phyloP scores from a whole-genome alignment of 2,113 vertebrate species.

The Scopus umbretta region DNA sequence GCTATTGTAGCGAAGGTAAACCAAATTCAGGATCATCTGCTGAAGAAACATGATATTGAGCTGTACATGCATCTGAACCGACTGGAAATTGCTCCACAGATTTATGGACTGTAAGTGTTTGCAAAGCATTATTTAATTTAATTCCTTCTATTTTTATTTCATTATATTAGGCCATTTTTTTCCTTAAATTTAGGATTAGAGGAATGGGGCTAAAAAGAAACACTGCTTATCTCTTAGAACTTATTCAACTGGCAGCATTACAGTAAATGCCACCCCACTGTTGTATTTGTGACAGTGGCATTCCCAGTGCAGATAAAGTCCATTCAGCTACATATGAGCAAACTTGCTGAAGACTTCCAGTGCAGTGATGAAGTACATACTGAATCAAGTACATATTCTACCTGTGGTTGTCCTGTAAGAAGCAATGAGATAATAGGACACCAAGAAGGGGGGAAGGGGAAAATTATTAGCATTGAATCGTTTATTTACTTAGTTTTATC shows the following conservation, averaged over 20 bases:
- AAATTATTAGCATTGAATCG: background rate
- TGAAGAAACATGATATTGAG: conserved; percentile 95
- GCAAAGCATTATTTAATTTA: background rate
- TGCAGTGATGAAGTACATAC: background rate
- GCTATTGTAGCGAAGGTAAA: conserved; percentile 98
- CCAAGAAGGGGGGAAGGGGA: background rate
- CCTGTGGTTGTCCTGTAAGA: background rate
- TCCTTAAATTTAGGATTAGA: background rate
- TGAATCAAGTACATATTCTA: background rate
- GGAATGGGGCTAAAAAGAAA: background rate
- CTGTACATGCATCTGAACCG: conserved; percentile 97
- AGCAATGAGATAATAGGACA: background rate
- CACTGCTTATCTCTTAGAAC: background rate
- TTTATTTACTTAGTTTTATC: background rate
- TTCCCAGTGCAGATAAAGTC: background rate
- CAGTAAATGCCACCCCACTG: background rate
- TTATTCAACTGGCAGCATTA: background rate
- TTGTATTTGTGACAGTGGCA: background rate
- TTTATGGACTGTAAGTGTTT: conserved; percentile 94
- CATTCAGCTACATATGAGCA: background rate
- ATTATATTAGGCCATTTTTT: background rate
- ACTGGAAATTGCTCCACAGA: conserved; percentile 96
- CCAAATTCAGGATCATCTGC: conserved; percentile 94
- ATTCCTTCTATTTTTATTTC: background rate
- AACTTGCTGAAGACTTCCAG: background rate